Conservation (phyloP, 2,888 invertebrate species). For the Limenitis camilla region DNA sequence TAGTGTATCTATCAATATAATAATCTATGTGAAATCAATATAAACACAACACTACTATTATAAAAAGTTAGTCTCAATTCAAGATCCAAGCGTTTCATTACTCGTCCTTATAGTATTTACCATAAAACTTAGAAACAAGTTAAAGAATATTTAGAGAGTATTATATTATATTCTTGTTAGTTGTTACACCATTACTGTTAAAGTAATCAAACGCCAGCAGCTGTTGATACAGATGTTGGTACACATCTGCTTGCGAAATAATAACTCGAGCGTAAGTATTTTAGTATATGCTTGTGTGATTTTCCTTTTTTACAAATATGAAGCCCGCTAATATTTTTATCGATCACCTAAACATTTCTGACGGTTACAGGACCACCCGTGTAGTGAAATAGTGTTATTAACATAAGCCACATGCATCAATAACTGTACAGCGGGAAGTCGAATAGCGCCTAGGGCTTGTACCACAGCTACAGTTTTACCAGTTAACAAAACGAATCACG, state of each 20-base stretch:
- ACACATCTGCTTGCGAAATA: constrained; percentile 24
- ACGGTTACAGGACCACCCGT: constrained; percentile 18
- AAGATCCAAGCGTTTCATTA: too few relatives aligned
- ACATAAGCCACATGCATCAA: neutral
- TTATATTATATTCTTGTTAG: constrained; percentile 1
- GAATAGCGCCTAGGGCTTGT: too few relatives aligned
- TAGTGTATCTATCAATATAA: too few relatives aligned
- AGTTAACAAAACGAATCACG: too few relatives aligned
- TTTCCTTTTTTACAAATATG: constrained; percentile 9
- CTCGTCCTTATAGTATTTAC: too few relatives aligned
- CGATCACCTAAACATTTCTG: constrained; percentile 12
- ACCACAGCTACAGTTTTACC: too few relatives aligned
- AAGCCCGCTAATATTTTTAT: constrained; percentile 15
- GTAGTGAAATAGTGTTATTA: constrained; percentile 4
- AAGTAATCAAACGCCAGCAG: constrained; percentile 19
- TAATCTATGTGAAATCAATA: too few relatives aligned
- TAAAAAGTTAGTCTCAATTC: too few relatives aligned
- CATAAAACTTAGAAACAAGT: too few relatives aligned
- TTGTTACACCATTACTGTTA: constrained; percentile 3
- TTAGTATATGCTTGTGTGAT: constrained; percentile 15
- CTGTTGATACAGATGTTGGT: constrained; percentile 20
- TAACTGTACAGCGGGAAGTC: too few relatives aligned
- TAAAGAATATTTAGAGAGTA: neutral
- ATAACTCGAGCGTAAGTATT: constrained; percentile 21
- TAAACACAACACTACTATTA: too few relatives aligned